Base-by-base conservation (phyloP, 2,797 vertebrate species). In the Capromys pilorides region DNA sequence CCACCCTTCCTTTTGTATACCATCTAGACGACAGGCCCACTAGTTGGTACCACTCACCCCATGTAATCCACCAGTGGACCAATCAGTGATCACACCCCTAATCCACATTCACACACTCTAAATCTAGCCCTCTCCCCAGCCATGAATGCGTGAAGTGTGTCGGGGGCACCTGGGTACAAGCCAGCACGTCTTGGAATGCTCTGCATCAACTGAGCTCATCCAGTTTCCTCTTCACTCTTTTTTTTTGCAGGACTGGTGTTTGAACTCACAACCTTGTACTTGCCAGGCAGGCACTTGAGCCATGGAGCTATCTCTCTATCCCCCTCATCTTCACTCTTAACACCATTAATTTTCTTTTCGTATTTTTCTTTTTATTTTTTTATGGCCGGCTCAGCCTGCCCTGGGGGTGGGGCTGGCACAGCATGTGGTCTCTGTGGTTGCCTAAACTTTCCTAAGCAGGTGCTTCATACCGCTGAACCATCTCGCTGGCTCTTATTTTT, bases 291-390 rank as follows among this genome's bases (percentile, higher is more conserved):
- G n/a, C n/a, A n/a, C n/a, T n/a, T n/a, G n/a, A n/a, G n/a, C n/a
- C n/a, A n/a, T n/a, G n/a, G n/a, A n/a, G n/a, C n/a, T n/a, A n/a
- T n/a, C n/a, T n/a, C n/a, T n/a, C n/a, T n/a, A n/a, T n/a, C n/a
- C n/a, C n/a, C n/a, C n/a, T n/a, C n/a, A n/a, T 99, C 99, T 73
- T 99, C 99, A 7, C 98, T 99, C 99, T 99, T 95, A 22, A 85
- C 92, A 97, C 99, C 99, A 99, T 99, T 89, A 45, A 45, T 45
- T 45, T 45, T 45, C 45, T n/a, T n/a, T n/a, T n/a, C n/a, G n/a
- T n/a, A n/a, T 45, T 45, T 45, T 45, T 45, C 45, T 45, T 45
- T 45, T 45, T 45, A 45, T n/a, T n/a, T n/a, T n/a, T n/a, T n/a
- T n/a, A n/a, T n/a, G n/a, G n/a, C n/a, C n/a, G n/a, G n/a, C n/a